Evolutionary conservation across 2,888 invertebrate genomes (phyloP), one percentile per base, ranked within the genome.

Genomic region (Oxytorus armatus): DNA sequence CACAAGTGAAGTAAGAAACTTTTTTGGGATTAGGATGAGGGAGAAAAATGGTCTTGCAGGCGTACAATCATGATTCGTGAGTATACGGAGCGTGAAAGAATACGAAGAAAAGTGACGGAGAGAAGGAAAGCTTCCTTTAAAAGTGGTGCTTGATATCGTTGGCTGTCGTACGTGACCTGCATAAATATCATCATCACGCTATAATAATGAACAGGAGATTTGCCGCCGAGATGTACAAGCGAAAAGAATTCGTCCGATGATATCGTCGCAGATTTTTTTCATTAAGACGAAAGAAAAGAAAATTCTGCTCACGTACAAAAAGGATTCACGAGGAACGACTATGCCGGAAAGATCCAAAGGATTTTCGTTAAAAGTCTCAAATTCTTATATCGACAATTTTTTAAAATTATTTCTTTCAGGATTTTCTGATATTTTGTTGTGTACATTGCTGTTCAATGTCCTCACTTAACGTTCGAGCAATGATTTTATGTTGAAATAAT

Each of bases 101-200:
- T 23, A 53, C 8, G 2, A 55, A 16, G 8, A 36, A 14, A 42
- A 29, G 39, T 7, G 8, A 39, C n/a, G 10, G 44, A 16, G 59
- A 23, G 23, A 21, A 18, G 44, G 16, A 57, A 63, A 74, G 61
- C 68, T 68, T 51, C 59, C 65, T 47, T 61, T 42, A 79, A n/a
- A n/a, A 75, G 69, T 53, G 57, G 51, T 75, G 57, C 69, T 75
- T 59, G 70, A 57, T 70, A 66, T 75, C 53, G 25, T 66, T 61
- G 44, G 65, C 36, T 42, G 42, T 51, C 51, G 39, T 63, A 72
- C 76, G 66, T 69, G 69, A 69, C 55, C 49, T 25, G 25, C 55
- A 74, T 79, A 59, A 66, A 55, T 72, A 76, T 76, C 25, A 21
- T 47, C 70, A 29, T 29, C 25, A 69, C n/a, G 23, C 18, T 51